Evolutionary conservation across 2,797 vertebrate genomes (phyloP).

Genomic region (Sardinella longiceps): DNA sequence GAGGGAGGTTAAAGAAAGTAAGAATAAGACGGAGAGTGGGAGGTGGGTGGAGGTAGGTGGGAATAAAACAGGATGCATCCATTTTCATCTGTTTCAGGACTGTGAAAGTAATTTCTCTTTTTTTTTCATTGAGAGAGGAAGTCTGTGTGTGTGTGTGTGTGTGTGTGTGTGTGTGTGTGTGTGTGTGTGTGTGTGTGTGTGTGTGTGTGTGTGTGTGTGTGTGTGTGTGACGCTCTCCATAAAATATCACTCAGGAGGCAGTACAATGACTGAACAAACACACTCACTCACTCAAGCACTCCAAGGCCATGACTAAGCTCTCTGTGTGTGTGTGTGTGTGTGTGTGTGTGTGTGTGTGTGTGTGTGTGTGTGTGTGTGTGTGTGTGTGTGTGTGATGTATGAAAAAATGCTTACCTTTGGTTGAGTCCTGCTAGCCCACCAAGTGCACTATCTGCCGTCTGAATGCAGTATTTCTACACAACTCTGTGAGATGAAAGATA

Average conservation of each 20-base stretch:
- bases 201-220: conserved; percentile 1
- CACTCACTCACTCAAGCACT: too few relatives aligned
- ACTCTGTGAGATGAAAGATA: not conserved
- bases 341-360: not conserved
- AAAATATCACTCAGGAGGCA: not conserved
- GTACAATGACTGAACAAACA: not conserved
- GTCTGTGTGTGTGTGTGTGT: not conserved
- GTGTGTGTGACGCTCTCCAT: not conserved
- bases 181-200: conserved; percentile 5
- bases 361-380: not conserved
- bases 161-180: not conserved
- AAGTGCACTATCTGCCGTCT: not conserved
- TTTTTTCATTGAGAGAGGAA: not conserved
- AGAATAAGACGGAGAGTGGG: not conserved
- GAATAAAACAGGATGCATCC: not conserved
- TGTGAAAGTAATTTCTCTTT: not conserved
- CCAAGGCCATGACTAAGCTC: too few relatives aligned
- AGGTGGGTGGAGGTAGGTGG: conserved; percentile 16
- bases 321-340: not conserved
- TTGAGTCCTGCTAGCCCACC: not conserved
- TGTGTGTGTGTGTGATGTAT: not conserved
- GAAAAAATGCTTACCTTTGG: conserved; percentile 13
- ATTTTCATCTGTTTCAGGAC: not conserved
- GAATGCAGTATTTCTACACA: not conserved
- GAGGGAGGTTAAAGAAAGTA: not conserved